Base-by-base conservation (phyloP, 2,113 vertebrate species). In the Monopterus albus region DNA sequence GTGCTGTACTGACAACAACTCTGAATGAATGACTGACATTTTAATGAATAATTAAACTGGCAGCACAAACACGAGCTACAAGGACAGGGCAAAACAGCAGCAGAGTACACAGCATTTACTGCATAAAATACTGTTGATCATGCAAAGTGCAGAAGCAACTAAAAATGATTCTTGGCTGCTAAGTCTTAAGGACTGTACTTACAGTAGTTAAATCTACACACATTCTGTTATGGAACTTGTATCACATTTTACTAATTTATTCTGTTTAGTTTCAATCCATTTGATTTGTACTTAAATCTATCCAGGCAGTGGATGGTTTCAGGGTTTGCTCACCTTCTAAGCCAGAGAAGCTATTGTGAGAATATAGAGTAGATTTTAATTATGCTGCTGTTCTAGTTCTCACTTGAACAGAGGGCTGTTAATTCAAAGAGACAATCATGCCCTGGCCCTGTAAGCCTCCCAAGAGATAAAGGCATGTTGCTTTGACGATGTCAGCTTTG, bases 371-470 rank as follows among this genome's bases (percentile, higher is more conserved):
- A 56, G 69, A 68, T 84, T 87, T 85, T 85, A 90, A 90, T 91
- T 86, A 89, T 85, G 82, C 68, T 18, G 52, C 84, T 85, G 83
- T 72, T 88, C 70, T 74, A 74, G 74, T 88, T 89, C 85, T 88
- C 79, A 88, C 63, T 79, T 25, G 53, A 83, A 78, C 51, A 68
- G 67, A 81, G 78, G 61, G 60, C 80, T 60, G 87, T 91, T 90
- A 87, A 89, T 89, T 87, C 87, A 78, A 62, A 68, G 66, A 87
- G 87, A 87, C 84, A 85, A 75, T 88, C 72, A 53, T 53, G 69
- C 66, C 50, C 63, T 20, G 51, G 84, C 80, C 79, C 49, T 47
- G 75, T 72, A 59, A 75, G 79, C 67, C 64, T 85, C 83, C 78
- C 60, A 20, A 50, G 83, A 87, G 84, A 84, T 83, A 67, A 84